These are phyloP conservation scores for Lacerta agilis DNA, from an alignment of 2,797 vertebrate genomes.

Conservation along the genomic window DNA sequence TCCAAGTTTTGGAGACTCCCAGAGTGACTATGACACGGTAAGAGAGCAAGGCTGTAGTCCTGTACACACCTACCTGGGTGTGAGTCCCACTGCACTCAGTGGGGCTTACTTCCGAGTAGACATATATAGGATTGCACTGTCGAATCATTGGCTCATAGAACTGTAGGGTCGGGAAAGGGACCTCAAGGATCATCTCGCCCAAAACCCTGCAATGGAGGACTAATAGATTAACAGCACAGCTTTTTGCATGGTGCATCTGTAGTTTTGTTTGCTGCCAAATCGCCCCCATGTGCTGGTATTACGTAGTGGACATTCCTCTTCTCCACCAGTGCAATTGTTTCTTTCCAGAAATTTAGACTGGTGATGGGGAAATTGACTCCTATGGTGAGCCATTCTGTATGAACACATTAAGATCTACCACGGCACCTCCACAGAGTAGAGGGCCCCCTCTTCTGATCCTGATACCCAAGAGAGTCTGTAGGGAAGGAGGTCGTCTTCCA, in stretches of 20 bases:
- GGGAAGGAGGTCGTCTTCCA: no score
- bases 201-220: no score
- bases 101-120: no score
- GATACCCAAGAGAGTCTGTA: no score
- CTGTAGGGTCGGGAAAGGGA: no score
- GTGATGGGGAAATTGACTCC: background rate
- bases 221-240: no score
- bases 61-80: background rate
- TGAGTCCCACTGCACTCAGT: background rate
- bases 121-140: no score
- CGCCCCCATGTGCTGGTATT: no score
- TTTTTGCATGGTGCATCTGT: background rate
- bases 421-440: background rate
- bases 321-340: background rate
- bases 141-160: no score
- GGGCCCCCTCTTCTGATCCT: no score
- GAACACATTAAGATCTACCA: background rate
- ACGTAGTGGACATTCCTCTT: background rate
- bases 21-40: constrained; percentile 94
- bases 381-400: background rate
- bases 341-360: background rate
- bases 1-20: constrained; percentile 90
- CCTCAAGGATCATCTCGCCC: no score
- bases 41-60: constrained; percentile 35
- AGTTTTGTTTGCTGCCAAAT: background rate